A percentile compares a stretch with the other conserved stretches of the same genome.
phyloP scores from a whole-genome alignment of 2,797 vertebrate species.

The Poeciliopsis turneri region DNA sequence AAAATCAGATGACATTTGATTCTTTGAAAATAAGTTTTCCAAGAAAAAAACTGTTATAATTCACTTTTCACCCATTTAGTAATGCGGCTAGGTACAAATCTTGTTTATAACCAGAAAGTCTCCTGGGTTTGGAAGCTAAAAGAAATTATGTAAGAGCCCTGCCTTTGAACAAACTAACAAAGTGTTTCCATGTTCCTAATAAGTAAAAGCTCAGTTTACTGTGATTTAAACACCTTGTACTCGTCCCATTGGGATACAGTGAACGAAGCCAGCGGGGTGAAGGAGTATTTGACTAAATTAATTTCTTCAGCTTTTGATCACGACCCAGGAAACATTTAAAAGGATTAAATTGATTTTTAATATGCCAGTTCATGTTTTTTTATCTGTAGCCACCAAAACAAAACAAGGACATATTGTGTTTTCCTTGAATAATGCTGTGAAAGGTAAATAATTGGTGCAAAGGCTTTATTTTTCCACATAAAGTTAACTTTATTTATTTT shows the following conservation, averaged over 20 bases:
- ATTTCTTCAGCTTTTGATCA: constrained; percentile 46
- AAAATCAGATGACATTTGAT: background rate
- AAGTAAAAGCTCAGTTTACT: constrained; percentile 20
- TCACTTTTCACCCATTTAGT: constrained; percentile 18
- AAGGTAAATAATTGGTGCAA: background rate
- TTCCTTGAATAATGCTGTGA: background rate
- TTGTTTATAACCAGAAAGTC: constrained; percentile 29
- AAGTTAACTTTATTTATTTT: background rate
- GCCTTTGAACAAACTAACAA: constrained; percentile 6
- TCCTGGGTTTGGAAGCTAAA: constrained; percentile 21
- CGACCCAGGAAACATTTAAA: constrained; percentile 13
- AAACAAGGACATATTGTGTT: background rate
- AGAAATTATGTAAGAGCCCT: constrained; percentile 19
- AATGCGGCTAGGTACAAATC: background rate
- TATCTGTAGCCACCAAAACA: background rate
- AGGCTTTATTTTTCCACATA: background rate
- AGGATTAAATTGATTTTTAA: constrained; percentile 18
- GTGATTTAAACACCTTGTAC: constrained; percentile 19
- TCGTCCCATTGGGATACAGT: background rate
- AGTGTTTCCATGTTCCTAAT: constrained; percentile 19
- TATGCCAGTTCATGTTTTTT: constrained; percentile 9
- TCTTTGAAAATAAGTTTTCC: background rate
- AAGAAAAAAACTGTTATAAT: constrained; percentile 22
- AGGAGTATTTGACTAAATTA: constrained; percentile 24
- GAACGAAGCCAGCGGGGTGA: background rate